These are phyloP conservation scores for Budorcas taxicolor DNA, from an alignment of 2,113 vertebrate genomes.

Conservation along the genomic window DNA sequence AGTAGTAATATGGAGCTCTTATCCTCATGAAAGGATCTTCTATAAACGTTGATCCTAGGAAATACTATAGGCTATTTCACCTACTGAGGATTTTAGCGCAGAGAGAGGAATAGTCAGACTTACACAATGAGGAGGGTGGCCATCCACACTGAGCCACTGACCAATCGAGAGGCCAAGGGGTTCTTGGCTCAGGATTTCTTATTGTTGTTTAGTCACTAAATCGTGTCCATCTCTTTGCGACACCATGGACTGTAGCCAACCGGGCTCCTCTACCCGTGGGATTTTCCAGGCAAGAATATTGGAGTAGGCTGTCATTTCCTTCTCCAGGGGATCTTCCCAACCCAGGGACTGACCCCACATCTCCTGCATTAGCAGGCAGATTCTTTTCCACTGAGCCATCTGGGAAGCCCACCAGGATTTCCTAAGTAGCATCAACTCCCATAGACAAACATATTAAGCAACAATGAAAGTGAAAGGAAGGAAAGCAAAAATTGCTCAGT, in stretches of 20 bases:
- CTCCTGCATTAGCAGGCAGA: not conserved
- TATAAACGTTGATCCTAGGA: not conserved
- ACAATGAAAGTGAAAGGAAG: not conserved
- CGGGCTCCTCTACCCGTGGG: not conserved
- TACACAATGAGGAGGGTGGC: not conserved
- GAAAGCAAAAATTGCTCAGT: accelerated
- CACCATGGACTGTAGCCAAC: not conserved
- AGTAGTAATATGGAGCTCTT: not conserved
- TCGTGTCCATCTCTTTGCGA: not conserved
- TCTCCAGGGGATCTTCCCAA: not conserved
- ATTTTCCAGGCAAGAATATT: not conserved
- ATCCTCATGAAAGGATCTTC: not conserved
- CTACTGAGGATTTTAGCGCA: not conserved
- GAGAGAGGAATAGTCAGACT: not conserved
- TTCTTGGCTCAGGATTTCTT: not conserved
- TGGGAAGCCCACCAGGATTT: not conserved
- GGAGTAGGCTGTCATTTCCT: not conserved
- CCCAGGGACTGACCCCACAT: not conserved
- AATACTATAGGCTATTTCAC: not conserved
- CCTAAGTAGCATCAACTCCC: not conserved
- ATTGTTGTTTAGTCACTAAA: not conserved
- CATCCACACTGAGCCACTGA: not conserved
- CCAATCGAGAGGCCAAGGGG: not conserved
- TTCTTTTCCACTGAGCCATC: not conserved
- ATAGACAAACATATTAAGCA: not conserved